Evolutionary conservation across 2,113 vertebrate species (phyloP).

Genomic region (Tonatia bakeri): DNA sequence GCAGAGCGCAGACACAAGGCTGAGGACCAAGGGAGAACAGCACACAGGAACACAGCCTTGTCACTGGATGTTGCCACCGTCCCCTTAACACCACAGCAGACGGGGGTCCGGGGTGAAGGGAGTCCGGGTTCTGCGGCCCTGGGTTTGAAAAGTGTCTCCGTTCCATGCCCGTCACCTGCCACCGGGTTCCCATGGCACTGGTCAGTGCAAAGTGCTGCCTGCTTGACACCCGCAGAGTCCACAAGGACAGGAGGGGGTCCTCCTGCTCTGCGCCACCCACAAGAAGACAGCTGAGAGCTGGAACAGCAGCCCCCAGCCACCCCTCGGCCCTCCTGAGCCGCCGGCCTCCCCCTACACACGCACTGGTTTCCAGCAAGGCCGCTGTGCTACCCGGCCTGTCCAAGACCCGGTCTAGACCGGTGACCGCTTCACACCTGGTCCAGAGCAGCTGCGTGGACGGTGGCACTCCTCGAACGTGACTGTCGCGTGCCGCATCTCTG

Average conservation of each 20-base stretch:
- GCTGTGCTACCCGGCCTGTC: neutral
- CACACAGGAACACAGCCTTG: neutral
- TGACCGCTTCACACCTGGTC: constrained; percentile 86
- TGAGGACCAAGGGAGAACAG: neutral
- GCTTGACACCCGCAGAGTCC: neutral
- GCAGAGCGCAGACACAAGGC: neutral
- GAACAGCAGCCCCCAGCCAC: neutral
- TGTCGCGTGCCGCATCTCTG: constrained; percentile 91
- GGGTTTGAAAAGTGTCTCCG: neutral
- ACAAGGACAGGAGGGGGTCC: neutral
- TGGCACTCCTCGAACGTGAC: constrained; percentile 91
- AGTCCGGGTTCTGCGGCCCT: neutral
- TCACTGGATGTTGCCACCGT: fast-evolving
- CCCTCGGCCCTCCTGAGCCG: neutral
- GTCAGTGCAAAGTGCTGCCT: neutral
- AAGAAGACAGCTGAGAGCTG: neutral
- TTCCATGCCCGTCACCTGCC: neutral
- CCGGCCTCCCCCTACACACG: neutral
- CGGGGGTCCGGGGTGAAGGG: neutral
- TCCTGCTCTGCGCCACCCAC: neutral
- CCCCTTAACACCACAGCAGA: neutral
- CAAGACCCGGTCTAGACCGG: neutral
- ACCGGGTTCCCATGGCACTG: fast-evolving
- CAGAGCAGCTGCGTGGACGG: constrained; percentile 88
- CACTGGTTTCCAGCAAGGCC: fast-evolving